Percentiles rank a stretch among this genome's conserved stretches.
phyloP scores from a whole-genome alignment of 2,797 vertebrate species.

The Manis crassicaudata region DNA sequence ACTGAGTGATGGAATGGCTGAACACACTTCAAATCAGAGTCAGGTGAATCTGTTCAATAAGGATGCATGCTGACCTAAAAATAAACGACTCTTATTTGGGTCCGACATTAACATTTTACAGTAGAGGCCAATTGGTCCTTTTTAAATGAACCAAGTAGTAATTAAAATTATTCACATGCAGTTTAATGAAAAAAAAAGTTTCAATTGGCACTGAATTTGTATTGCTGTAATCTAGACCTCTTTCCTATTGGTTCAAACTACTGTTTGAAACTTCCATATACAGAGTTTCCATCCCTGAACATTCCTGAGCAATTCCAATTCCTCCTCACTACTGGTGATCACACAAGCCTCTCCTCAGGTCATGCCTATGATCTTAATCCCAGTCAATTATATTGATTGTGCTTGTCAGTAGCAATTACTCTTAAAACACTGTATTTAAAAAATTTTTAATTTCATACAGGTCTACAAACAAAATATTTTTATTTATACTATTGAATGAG shows the following conservation, averaged over 20 bases:
- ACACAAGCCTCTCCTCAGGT: conserved; percentile 7
- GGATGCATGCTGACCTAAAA: background rate
- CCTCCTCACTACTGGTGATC: background rate
- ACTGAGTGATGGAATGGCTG: background rate
- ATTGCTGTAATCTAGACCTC: conserved; percentile 11
- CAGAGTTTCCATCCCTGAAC: conserved; percentile 4
- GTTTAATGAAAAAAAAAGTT: conserved; percentile 45
- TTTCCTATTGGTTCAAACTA: background rate
- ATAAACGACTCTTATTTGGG: background rate
- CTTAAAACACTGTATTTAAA: conserved; percentile 30
- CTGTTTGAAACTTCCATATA: background rate
- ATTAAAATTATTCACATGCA: conserved; percentile 52
- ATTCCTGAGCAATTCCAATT: background rate
- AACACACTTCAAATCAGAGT: background rate
- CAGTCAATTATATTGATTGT: conserved; percentile 37
- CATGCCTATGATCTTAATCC: conserved; percentile 41
- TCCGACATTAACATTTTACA: conserved; percentile 35
- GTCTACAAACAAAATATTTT: conserved; percentile 20
- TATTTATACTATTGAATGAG: conserved; percentile 18
- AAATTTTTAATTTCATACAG: background rate
- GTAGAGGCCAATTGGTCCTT: conserved; percentile 24
- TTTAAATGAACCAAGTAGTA: conserved; percentile 22
- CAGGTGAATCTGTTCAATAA: background rate
- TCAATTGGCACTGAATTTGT: conserved; percentile 57
- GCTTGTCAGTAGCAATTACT: conserved; percentile 48